These are phyloP conservation scores for Morelia viridis DNA, from an alignment of 2,797 vertebrate genomes.

Conservation along the genomic window DNA sequence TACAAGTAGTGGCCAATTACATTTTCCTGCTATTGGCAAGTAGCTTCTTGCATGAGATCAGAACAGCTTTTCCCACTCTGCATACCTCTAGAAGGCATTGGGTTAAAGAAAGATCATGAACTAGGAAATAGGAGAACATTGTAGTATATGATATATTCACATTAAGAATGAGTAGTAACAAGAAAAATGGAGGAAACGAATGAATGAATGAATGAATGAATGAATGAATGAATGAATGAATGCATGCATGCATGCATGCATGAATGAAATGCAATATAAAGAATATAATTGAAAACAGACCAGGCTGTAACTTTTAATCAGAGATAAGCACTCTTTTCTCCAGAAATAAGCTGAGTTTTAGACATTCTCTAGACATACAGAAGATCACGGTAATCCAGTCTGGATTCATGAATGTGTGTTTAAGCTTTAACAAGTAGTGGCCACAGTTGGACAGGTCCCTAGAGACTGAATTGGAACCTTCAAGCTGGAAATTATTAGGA, in stretches of 20 bases:
- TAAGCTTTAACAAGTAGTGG: not conserved
- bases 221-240: not conserved
- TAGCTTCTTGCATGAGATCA: not conserved
- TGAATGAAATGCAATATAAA: not conserved
- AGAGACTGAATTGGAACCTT: not conserved
- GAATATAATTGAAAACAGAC: not conserved
- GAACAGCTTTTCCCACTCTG: not conserved
- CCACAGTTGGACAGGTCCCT: not conserved
- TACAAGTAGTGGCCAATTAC: not conserved
- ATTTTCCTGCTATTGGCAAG: not conserved
- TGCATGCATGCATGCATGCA: too few relatives aligned
- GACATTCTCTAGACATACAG: not conserved
- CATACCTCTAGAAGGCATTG: not conserved
- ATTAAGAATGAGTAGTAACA: not conserved
- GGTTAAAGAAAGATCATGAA: not conserved
- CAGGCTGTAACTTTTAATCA: not conserved
- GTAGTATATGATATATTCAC: not conserved
- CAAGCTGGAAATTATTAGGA: constrained; percentile 15
- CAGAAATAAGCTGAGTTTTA: not conserved
- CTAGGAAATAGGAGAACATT: not conserved
- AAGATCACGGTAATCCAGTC: not conserved
- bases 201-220: not conserved
- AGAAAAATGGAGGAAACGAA: not conserved
- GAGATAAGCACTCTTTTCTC: not conserved
- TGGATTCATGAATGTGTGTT: not conserved